Evolutionary conservation across 1,140 invertebrate genomes (phyloP), one percentile per base, ranked within the genome.

Genomic region (Panulirus ornatus): DNA sequence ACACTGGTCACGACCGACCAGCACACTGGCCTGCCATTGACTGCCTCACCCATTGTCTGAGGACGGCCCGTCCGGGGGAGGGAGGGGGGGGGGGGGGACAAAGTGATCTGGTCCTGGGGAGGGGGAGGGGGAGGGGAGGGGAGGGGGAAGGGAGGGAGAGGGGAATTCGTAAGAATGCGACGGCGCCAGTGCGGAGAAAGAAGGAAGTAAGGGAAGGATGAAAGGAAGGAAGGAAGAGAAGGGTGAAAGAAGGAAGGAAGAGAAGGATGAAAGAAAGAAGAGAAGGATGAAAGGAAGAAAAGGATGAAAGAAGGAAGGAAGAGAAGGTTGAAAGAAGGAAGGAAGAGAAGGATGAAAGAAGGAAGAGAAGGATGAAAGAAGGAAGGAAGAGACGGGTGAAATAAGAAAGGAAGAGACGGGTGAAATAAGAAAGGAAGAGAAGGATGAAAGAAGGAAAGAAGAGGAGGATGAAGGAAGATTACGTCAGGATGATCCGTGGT

Each of bases 291-390:
- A n/a, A 58, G 54, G n/a, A n/a, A 58, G 54, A n/a, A 58, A n/a
- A 34, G 30, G 11, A 36, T 8, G 70, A 27, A 73, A 73, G 34
- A 36, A 36, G 34, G 30, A 36, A 34, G 27, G 30, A 34, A 36
- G 27, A 73, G 30, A 36, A n/a, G n/a, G 54, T 11, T 11, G n/a
- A n/a, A n/a, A n/a, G n/a, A n/a, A n/a, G n/a, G n/a, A n/a, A n/a
- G n/a, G 30, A 58, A n/a, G 54, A n/a, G n/a, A n/a, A n/a, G 11
- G n/a, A n/a, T 14, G 54, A n/a, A n/a, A n/a, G 54, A 58, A n/a
- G n/a, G 54, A n/a, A n/a, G 54, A 58, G 54, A n/a, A n/a, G n/a
- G 54, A n/a, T 11, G 54, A 58, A 58, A 58, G 54, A 58, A n/a
- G 54, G n/a, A n/a, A 58, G 54, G 54, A n/a, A 58, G n/a, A n/a